phyloP scores from a whole-genome alignment of 2,888 invertebrate species.

The Ctenicera cuprea region DNA sequence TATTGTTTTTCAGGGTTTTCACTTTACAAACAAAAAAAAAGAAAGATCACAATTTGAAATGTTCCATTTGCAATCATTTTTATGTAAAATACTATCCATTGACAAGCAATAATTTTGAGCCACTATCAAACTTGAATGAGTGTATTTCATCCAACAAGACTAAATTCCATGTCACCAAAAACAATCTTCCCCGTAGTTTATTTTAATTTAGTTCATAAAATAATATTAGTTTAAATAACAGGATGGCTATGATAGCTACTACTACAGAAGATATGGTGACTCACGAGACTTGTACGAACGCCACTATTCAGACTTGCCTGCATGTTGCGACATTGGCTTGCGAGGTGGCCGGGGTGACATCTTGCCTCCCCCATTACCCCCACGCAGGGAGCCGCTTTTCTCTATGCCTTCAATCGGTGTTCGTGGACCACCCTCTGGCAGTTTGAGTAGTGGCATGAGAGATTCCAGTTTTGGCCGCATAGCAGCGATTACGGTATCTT shows the following conservation, averaged over 20 bases:
- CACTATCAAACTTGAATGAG: too few species aligned
- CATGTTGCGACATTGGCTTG: constrained; percentile 70
- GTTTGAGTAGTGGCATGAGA: constrained; percentile 80
- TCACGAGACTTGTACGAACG: constrained; percentile 88
- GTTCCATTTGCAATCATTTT: too few species aligned
- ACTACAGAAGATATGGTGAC: constrained; percentile 87
- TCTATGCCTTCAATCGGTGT: constrained; percentile 77
- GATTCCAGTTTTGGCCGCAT: constrained; percentile 77
- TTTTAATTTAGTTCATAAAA: too few species aligned
- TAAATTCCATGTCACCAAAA: too few species aligned
- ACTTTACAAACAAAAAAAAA: too few species aligned
- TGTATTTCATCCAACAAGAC: background rate
- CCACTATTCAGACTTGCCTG: constrained; percentile 80
- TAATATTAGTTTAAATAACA: constrained; percentile 57
- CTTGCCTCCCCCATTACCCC: constrained; percentile 82
- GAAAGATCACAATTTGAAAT: too few species aligned
- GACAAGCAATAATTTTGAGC: too few species aligned
- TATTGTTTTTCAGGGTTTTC: too few species aligned
- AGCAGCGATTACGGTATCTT: constrained; percentile 85
- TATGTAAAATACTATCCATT: too few species aligned
- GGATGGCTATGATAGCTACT: constrained; percentile 87
- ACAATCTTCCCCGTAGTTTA: background rate
- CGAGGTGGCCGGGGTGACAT: constrained; percentile 78
- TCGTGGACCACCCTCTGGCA: constrained; percentile 77
- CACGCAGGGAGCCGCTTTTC: constrained; percentile 86